Evolutionary conservation across 1,140 invertebrate genomes (phyloP), one percentile per base, ranked within the genome.

Genomic region (Stegodyphus dumicola): DNA sequence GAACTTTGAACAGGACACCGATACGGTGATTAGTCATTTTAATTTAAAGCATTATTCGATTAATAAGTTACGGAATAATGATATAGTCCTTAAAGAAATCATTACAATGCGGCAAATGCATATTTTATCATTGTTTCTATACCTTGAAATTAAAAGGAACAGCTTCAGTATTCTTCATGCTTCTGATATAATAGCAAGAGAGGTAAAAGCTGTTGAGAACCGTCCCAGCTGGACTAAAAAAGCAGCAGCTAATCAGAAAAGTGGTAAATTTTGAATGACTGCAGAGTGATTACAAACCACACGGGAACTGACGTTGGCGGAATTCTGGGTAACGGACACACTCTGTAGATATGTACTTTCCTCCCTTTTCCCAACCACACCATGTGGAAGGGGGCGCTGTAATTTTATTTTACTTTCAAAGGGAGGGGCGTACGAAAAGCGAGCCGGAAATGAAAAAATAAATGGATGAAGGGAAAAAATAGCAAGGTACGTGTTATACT

Each of bases 181-280:
- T 33, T 33, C 33, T 33, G 33, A 33, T 33, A 33, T 33, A 60
- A 60, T 11, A 60, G 15, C 56, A 9, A 60, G 56, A 15, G 9
- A 15, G 56, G 56, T 9, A 60, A 33, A 18, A 75, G 7, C 54
- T 53, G 52, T 10, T 75, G 75, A 49, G 75, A 77, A 77, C 51
- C 52, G 17, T 33, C 15, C 11, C 75, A 77, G 56, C 75, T 77
- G 75, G 75, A 54, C 18, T 65, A n/a, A 65, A 66, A 65, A 51
- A 77, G 56, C 56, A 15, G 9, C 15, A 77, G 75, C 75, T 77
- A 77, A 77, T 77, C 75, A 77, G 75, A 77, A 77, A 66, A 77
- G 75, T 77, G 75, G 75, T 77, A 66, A 77, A 77, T 77, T 77
- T 77, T 77, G 75, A 77, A 77, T 77, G 75, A 77, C 56, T 60